A percentile compares a stretch with the other conserved stretches of the same genome.
phyloP scores from a whole-genome alignment of 1,140 invertebrate species.

The Drosophila bifasciata region DNA sequence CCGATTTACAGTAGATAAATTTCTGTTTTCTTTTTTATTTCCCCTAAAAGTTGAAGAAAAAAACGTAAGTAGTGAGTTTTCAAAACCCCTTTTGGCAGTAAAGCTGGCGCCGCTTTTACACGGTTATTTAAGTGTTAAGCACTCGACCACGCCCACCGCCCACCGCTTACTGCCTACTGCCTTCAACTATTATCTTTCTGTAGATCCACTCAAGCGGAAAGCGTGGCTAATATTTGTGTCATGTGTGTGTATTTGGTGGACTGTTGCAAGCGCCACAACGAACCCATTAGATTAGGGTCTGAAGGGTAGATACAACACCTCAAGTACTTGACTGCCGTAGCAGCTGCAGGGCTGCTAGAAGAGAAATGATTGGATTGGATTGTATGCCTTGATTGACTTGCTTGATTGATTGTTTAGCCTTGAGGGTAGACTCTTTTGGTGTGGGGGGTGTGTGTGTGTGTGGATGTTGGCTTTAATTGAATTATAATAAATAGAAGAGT shows the following conservation, averaged over 20 bases:
- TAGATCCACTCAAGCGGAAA: conserved; percentile 26
- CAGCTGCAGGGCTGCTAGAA: conserved; percentile 6
- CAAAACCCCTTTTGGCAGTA: conserved; percentile 36
- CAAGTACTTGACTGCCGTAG: background rate
- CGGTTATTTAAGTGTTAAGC: conserved; percentile 33
- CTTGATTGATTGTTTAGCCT: conserved; percentile 18
- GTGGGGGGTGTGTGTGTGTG: too few relatives aligned
- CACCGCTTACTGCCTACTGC: conserved; percentile 18
- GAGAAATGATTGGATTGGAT: conserved; percentile 18
- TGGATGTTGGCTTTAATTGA: conserved; percentile 29
- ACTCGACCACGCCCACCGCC: conserved; percentile 37
- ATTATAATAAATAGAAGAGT: conserved; percentile 12
- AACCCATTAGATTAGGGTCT: conserved; percentile 25
- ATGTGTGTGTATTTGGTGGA: conserved; percentile 18
- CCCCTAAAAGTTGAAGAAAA: background rate
- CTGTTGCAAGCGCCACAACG: conserved; percentile 26
- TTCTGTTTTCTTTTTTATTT: too few relatives aligned
- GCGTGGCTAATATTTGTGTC: conserved; percentile 14
- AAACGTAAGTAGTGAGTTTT: conserved; percentile 8
- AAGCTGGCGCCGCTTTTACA: conserved; percentile 47
- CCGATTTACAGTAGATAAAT: too few relatives aligned
- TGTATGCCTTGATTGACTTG: conserved; percentile 23
- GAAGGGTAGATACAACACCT: conserved; percentile 10
- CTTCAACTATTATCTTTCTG: conserved; percentile 19
- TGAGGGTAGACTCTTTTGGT: background rate